Base-by-base conservation (phyloP, 2,797 vertebrate genomes). In the Echeneis naucrates region DNA sequence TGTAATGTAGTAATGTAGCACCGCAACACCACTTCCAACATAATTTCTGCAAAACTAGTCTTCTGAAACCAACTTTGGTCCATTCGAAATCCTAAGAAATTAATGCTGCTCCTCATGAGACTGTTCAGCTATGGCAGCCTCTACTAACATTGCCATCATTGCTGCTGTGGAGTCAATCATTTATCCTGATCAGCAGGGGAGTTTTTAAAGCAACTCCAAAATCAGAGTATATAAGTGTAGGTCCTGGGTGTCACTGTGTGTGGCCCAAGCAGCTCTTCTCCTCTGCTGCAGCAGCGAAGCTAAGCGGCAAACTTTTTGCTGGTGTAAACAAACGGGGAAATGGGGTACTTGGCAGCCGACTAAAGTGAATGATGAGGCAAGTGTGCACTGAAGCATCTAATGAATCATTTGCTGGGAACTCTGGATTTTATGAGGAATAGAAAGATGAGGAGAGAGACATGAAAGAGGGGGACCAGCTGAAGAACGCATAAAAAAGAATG, bases 301-400 rank as follows among this genome's bases (percentile, higher is more conserved):
- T 70, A 88, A 89, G 84, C 73, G 66, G 62, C 77, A 87, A 87
- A 90, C 90, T 89, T 90, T 87, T 78, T 55, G 45, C 83, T 87
- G 88, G 88, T 90, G 89, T 93, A 93, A 94, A 92, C 92, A 93
- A 89, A 92, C 65, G 78, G 88, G 86, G 83, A 92, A 93, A 92
- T 90, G 90, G 89, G 92, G 91, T 90, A 92, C 85, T 93, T 92
- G 93, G 92, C 90, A 93, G 87, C 67, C 68, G 81, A 88, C 63
- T 86, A 81, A 87, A 90, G 91, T 91, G 88, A 92, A 88, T 87
- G 90, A 92, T 93, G 90, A 93, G 86, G 86, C 88, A 90, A 94
- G 89, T 91, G 88, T 90, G 88, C 89, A 86, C 80, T 88, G 90
- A 92, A 91, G 93, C 91, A 88, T 91, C 91, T 89, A 92, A 93